Evolutionary conservation across 1,140 invertebrate genomes (phyloP), one percentile per base, ranked within the genome.

Genomic region (Eubasilissa regina): DNA sequence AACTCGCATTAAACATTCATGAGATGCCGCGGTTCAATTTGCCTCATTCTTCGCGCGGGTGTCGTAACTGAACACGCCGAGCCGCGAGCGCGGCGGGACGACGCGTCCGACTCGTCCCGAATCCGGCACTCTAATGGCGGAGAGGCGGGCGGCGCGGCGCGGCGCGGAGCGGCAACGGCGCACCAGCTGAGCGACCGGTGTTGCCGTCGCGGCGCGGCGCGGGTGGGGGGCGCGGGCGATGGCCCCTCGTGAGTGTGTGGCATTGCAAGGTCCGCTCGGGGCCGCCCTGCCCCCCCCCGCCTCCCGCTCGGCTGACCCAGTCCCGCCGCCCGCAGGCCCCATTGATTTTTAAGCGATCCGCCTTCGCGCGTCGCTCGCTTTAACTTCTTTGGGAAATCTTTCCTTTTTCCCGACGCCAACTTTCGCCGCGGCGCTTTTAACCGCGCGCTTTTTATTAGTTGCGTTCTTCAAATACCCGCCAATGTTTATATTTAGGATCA

Each of bases 221-320:
- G 60, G 56, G 25, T 7, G 73, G 45, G 21, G 43, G 15, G n/a
- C 48, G 73, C 87, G 89, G 87, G 89, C 87, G 87, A 87, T 77
- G 86, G 87, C 86, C 86, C 80, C 77, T 77, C 87, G 86, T 76
- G 81, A 80, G 83, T 74, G 87, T 87, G 87, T 87, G 87, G 89
- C 88, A 89, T 89, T 89, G 88, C 87, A 89, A 89, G 88, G 87
- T 89, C 87, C 88, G 87, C 86, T 84, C 86, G 86, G 86, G 86
- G 58, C 73, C 79, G 81, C 80, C 53, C 80, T 55, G 44, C 62
- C 78, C 76, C 70, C 12, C 48, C 48, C 70, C 77, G 78, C 80
- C 53, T 78, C 35, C 47, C 66, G 45, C 77, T 13, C 70, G 70
- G 51, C 58, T 48, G 55, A 56, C 48, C 47, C 74, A 51, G 75